phyloP scores from a whole-genome alignment of 2,113 vertebrate species.

The Castor canadensis region DNA sequence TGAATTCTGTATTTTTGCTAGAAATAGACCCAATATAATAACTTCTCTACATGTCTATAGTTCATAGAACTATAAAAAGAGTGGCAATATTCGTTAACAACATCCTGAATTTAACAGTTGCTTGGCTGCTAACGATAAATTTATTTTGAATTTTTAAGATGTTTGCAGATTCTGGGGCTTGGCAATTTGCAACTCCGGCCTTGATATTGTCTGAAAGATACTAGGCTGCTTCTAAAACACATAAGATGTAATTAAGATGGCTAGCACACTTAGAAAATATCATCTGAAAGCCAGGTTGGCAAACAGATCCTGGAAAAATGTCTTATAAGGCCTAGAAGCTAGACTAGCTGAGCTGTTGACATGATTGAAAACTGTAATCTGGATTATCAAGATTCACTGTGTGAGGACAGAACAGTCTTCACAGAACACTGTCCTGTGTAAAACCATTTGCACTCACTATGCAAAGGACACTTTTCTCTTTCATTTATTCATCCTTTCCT shows the following conservation, averaged over 20 bases:
- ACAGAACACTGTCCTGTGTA: neutral
- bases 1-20: slow-evolving; percentile 41
- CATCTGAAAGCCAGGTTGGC: neutral
- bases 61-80: neutral
- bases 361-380: slow-evolving; percentile 36
- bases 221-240: neutral
- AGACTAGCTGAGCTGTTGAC: slow-evolving; percentile 7
- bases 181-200: neutral
- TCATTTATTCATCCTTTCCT: neutral
- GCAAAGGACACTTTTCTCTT: neutral
- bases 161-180: neutral
- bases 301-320: neutral
- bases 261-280: neutral
- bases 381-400: neutral
- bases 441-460: neutral
- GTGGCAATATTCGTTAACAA: neutral
- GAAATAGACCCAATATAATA: neutral
- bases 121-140: neutral
- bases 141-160: slow-evolving; percentile 21
- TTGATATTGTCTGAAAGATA: slow-evolving; percentile 21
- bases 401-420: neutral
- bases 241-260: neutral
- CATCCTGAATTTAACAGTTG: neutral
- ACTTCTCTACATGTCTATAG: neutral
- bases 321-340: slow-evolving; percentile 21